These are phyloP conservation scores for Cebus imitator DNA, from an alignment of 2,113 vertebrate species.

Conservation along the genomic window DNA sequence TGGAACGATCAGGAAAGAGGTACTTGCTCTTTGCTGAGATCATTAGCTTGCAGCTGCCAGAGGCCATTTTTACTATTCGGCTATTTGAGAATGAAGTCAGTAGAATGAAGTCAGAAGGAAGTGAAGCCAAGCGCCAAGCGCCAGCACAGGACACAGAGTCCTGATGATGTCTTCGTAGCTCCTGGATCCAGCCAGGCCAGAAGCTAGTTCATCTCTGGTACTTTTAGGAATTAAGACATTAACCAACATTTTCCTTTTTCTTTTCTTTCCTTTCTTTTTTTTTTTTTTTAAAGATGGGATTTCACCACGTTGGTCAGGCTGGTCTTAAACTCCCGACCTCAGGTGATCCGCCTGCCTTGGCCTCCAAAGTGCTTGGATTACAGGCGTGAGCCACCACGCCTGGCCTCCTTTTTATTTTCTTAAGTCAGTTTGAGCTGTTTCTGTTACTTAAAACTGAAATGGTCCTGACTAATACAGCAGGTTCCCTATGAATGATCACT, in stretches of 20 bases:
- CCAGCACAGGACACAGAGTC: not conserved
- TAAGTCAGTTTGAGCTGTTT: not conserved
- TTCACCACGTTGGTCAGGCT: no score
- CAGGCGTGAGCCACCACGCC: no score
- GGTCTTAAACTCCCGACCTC: no score
- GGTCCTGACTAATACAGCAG: not conserved
- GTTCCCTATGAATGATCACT: not conserved
- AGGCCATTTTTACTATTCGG: not conserved
- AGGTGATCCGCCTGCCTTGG: no score
- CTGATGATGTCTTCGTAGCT: not conserved
- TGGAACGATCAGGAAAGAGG: not conserved
- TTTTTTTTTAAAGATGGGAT: no score
- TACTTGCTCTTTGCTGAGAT: not conserved
- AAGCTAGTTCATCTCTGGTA: not conserved
- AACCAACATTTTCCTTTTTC: not conserved
- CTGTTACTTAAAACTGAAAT: conserved; percentile 1
- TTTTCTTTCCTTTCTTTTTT: not conserved
- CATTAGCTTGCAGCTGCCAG: not conserved
- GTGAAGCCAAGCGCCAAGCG: not conserved
- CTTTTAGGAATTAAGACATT: not conserved
- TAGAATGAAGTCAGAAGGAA: not conserved
- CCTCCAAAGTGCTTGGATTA: no score
- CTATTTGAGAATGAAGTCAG: not conserved
- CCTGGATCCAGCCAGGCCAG: not conserved
- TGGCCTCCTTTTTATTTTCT: not conserved